Base-by-base conservation (phyloP, 2,888 invertebrate species). In the Acleris literana region DNA sequence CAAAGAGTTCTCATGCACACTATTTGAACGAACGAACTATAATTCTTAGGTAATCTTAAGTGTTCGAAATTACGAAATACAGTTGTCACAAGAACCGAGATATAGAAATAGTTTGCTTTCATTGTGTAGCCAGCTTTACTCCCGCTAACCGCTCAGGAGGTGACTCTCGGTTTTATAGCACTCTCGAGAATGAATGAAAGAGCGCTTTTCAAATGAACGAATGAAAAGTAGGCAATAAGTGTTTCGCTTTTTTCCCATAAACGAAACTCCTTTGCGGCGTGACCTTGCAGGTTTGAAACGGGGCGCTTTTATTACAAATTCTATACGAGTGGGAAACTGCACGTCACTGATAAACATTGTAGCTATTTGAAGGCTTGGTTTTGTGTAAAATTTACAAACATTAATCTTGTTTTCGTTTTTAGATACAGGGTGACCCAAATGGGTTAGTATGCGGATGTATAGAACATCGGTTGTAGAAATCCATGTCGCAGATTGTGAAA, bases 81-180 rank as follows among this genome's bases (percentile, higher is more conserved):
- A 2, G 20, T 2, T 22, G 22, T 3, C 22, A 22, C 3, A 22
- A 22, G 2, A 3, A 22, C 29, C n/a, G 46, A 6, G 5, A 6
- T 46, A 9, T 9, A 7, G 17, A 46, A 18, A 18, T 49, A 20
- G 18, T 2, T 60, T 18, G 53, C 69, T 58, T 81, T 69, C 72
- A 68, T 53, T 82, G 79, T 76, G 58, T 33, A 68, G 22, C 68
- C 62, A 69, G 20, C 84, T 62, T 76, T 69, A 65, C 78, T 79
- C 66, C 76, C 77, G 78, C 74, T 83, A 85, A 85, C 84, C 80
- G 80, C 75, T 77, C 66, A 76, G 84, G 80, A 74, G 84, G 86
- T 88, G 88, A 88, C 87, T 88, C 77, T 83, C 80, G 80, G 77
- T 87, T 87, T 81, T 79, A 73, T 78, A 82, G 81, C 75, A 76